Percentiles rank a stretch among this genome's conserved stretches.
Conservation (phyloP, 2,797 vertebrate species). For the Aeoliscus strigatus region DNA sequence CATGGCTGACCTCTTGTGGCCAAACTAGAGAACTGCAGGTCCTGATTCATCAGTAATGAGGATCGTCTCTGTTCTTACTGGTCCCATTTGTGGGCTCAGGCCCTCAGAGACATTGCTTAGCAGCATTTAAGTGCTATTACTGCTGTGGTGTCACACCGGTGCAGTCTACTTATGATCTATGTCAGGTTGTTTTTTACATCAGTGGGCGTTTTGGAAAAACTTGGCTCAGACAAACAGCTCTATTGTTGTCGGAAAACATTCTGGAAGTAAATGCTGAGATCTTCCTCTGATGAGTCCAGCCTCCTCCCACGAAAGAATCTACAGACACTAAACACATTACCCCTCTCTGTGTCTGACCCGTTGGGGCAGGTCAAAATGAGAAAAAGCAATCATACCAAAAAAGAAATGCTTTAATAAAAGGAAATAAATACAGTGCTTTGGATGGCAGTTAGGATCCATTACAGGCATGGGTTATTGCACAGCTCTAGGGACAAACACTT, state of each 20-base stretch:
- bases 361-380: background rate
- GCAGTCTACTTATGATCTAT: slow-evolving; percentile 49
- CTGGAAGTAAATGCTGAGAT: slow-evolving; percentile 35
- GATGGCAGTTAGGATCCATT: slow-evolving; percentile 74
- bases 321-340: slow-evolving; percentile 8
- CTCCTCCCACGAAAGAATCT: slow-evolving; percentile 19
- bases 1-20: slow-evolving; percentile 63
- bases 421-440: slow-evolving; percentile 75
- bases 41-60: slow-evolving; percentile 34
- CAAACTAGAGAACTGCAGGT: slow-evolving; percentile 35
- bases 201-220: slow-evolving; percentile 48
- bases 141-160: slow-evolving; percentile 51
- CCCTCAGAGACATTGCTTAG: slow-evolving; percentile 54
- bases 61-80: slow-evolving; percentile 18
- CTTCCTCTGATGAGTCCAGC: slow-evolving; percentile 17
- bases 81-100: slow-evolving; percentile 45
- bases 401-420: slow-evolving; percentile 74
- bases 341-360: background rate
- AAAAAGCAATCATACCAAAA: slow-evolving; percentile 45
- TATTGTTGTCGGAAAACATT: slow-evolving; percentile 43
- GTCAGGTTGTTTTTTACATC: slow-evolving; percentile 46
- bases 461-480: slow-evolving; percentile 77
- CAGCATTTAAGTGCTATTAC: slow-evolving; percentile 26
- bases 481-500: slow-evolving; percentile 53
- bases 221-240: slow-evolving; percentile 48